Evolutionary conservation across 2,113 vertebrate species (phyloP), one percentile per base, ranked within the genome.

Genomic region (Garra rufa): DNA sequence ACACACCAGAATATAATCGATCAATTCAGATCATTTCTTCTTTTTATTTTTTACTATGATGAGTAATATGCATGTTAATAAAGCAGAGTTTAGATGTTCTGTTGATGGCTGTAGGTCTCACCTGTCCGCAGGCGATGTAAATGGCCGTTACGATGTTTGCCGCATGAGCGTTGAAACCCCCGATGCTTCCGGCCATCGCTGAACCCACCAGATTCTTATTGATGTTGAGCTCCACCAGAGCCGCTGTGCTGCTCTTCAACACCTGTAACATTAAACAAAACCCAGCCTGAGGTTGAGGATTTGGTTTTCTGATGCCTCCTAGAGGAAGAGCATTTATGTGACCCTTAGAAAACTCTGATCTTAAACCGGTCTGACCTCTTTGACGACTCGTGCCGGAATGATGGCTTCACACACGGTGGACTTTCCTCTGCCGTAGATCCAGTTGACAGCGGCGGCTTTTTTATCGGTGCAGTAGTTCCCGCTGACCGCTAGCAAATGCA

Each of bases 401-500:
- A 96, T 90, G 84, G 97, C 97, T 91, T 99, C 98, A 21, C 96
- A 99, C 50, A 99, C 98, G 0, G 96, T 97, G 76, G 98, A 98
- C 88, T 98, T 99, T 1, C 98, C 98, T 86, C 98, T 91, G 28
- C 98, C 98, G 65, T 99, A 96, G n/a, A 99, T 96, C 98, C 98
- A 99, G 79, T 99, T 99, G 88, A 99, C 91, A 70, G 98, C 97
- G 2, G 98, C 96, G 10, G 97, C 95, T 85, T 99, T 99, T 93
- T 99, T 99, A 91, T 99, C 98, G 0, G 97, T 99, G 91, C 98
- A 99, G 73, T 93, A 99, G 92, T 99, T 99, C 2, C 98, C 98
- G 24, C 98, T 99, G 3, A 99, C 91, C 8, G 98, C 96, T 74
- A 99, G 78, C 59, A 99, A 90, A 0, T 96, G 95, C 88, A 99